Evolutionary conservation across 2,797 vertebrate species (phyloP), one percentile per base, ranked within the genome.

Genomic region (Florisuga fusca): DNA sequence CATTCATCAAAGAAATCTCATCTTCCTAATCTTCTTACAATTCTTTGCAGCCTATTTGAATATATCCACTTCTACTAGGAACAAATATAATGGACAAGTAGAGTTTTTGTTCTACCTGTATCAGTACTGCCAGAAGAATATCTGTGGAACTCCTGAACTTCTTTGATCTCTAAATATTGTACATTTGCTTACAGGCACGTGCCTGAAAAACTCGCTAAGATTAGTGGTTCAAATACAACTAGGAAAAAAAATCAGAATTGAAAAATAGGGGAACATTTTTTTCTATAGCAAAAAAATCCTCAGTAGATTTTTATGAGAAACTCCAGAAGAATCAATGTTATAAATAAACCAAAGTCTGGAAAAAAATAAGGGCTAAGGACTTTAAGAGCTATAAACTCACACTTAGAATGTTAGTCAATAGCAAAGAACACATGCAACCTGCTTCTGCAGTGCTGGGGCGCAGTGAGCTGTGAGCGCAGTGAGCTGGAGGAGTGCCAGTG

Each of bases 1-100:
- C 66, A 85, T 91, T 90, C 66, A 75, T 91, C 82, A 84, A 51
- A 81, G 69, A 81, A 93, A 94, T 94, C 90, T 91, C 69, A 92
- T 92, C 79, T 93, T 91, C 61, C 45, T 23, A 77, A 75, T 69
- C 29, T 84, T 34, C 85, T 93, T 75, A 25, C 48, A 66, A 45
- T 93, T 94, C 93, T 80, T 55, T 88, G 59, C 43, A 94, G 27
- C 12, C 48, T 62, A 29, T 93, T 48, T 88, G 57, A 85, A 86
- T 86, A 86, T 34, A 27, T 91, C 77, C 9, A 27, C 69, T 81
- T 75, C 62, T 69, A 63, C 84, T 88, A 84, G 77, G 22, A 55
- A 45, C 26, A 48, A 45, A 86, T 86, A 46, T 77, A 91, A 78
- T 36, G n/a, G 61, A 64, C 54, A 81, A 50, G 54, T 31, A 58